Percentiles rank a stretch among this genome's conserved stretches.
phyloP scores from a whole-genome alignment of 2,888 invertebrate genomes.

The Lasioglossum figueresi region DNA sequence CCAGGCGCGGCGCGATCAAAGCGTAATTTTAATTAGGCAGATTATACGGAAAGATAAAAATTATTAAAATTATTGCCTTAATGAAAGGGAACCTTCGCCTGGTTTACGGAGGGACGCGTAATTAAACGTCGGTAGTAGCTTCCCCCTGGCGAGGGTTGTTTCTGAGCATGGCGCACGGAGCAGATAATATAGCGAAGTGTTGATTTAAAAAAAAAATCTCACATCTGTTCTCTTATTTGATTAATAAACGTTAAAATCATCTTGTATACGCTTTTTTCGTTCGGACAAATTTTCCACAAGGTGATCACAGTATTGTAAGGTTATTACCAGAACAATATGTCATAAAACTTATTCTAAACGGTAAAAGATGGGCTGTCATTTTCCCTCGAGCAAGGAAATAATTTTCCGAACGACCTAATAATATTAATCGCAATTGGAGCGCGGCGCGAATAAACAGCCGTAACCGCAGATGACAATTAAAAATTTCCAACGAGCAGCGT shows the following conservation, averaged over 20 bases:
- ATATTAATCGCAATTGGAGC: neutral
- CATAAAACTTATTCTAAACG: too few relatives aligned
- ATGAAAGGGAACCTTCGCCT: constrained; percentile 82
- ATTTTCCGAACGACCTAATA: too few relatives aligned
- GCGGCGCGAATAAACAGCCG: neutral
- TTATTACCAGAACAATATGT: too few relatives aligned
- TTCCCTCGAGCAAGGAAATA: too few relatives aligned
- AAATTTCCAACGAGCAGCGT: neutral
- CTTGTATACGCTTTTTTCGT: neutral
- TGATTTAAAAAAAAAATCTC: constrained; percentile 49
- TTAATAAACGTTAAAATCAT: neutral
- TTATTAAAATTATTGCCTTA: constrained; percentile 84
- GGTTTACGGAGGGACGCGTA: constrained; percentile 79
- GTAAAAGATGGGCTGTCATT: too few relatives aligned
- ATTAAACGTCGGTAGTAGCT: constrained; percentile 80
- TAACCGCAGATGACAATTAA: neutral
- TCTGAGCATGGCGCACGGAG: constrained; percentile 47
- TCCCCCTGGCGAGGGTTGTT: constrained; percentile 67
- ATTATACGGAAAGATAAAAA: constrained; percentile 84
- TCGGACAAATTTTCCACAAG: too few relatives aligned
- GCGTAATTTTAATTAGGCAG: constrained; percentile 84
- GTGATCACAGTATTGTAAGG: too few relatives aligned
- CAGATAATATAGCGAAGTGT: constrained; percentile 54
- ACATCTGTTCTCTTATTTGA: neutral
- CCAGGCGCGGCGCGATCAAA: constrained; percentile 81